A percentile compares a stretch with the other conserved stretches of the same genome.
phyloP scores from a whole-genome alignment of 1,140 invertebrate species.

The Liolophura sinensis region DNA sequence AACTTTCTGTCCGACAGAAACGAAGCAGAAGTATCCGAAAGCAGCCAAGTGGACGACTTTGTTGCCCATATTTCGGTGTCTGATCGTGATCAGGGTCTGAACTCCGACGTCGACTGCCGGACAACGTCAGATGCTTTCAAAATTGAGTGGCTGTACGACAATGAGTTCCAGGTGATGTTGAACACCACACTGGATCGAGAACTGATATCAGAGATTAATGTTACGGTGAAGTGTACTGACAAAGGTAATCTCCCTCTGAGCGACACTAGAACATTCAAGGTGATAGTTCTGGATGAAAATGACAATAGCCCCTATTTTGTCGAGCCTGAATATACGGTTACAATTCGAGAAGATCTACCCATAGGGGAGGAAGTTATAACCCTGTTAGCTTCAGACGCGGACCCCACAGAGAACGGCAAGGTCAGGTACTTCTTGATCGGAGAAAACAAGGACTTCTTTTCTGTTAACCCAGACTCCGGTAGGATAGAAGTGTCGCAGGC shows the following conservation, averaged over 20 bases:
- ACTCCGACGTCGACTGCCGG: slow-evolving; percentile 39
- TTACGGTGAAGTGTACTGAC: slow-evolving; percentile 70
- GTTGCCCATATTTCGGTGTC: slow-evolving; percentile 47
- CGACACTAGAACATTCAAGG: slow-evolving; percentile 74
- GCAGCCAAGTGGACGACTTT: slow-evolving; percentile 37
- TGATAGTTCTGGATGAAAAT: slow-evolving; percentile 67
- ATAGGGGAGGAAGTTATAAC: slow-evolving; percentile 81
- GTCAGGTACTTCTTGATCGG: slow-evolving; percentile 40
- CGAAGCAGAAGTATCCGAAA: slow-evolving; percentile 40
- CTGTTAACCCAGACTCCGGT: too few species aligned
- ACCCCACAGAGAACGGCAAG: slow-evolving; percentile 81
- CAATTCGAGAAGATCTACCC: slow-evolving; percentile 87
- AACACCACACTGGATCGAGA: too few species aligned
- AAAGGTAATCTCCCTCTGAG: slow-evolving; percentile 24
- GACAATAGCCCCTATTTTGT: slow-evolving; percentile 69
- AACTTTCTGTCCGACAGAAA: slow-evolving; percentile 37
- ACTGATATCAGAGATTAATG: slow-evolving; percentile 65
- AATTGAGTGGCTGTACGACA: slow-evolving; percentile 7
- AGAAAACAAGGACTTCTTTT: too few species aligned
- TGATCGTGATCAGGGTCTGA: slow-evolving; percentile 46
- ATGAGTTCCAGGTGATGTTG: too few species aligned
- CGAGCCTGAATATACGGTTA: slow-evolving; percentile 84
- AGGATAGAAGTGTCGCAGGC: too few species aligned
- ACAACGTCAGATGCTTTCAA: slow-evolving; percentile 8
- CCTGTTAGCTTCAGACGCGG: slow-evolving; percentile 86